phyloP scores from a whole-genome alignment of 2,113 vertebrate genomes.

The Saccopteryx bilineata region DNA sequence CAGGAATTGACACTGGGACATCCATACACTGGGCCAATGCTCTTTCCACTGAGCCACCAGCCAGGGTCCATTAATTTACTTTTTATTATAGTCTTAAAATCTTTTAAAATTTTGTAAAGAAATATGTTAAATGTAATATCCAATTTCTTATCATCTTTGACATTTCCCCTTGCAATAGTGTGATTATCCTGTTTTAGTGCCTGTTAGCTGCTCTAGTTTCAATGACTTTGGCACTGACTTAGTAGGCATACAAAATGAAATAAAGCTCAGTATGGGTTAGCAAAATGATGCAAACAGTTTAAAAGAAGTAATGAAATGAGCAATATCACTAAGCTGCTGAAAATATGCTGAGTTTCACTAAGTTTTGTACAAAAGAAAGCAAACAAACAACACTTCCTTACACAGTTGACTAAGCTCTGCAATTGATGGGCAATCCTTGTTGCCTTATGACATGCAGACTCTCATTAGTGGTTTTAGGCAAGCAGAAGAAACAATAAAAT shows the following conservation, averaged over 20 bases:
- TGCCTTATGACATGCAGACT: constrained; percentile 72
- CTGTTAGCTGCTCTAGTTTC: constrained; percentile 25
- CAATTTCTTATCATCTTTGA: background rate
- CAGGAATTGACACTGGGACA: too few species aligned
- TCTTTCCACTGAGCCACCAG: background rate
- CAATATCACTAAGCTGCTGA: constrained; percentile 46
- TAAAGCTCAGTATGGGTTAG: constrained; percentile 35
- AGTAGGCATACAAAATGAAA: background rate
- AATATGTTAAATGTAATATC: constrained; percentile 8
- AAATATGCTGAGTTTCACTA: constrained; percentile 61
- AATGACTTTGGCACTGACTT: constrained; percentile 18
- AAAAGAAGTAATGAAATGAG: constrained; percentile 53
- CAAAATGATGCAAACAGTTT: constrained; percentile 60
- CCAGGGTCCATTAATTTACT: background rate
- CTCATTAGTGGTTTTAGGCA: constrained; percentile 74
- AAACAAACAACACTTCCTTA: constrained; percentile 84
- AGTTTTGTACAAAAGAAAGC: constrained; percentile 70
- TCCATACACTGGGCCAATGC: too few species aligned
- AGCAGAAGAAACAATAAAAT: constrained; percentile 78
- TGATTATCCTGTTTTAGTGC: background rate
- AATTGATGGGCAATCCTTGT: constrained; percentile 58
- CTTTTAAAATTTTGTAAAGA: background rate
- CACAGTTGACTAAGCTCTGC: constrained; percentile 79
- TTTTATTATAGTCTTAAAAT: background rate
- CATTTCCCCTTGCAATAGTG: background rate